These are phyloP conservation scores for Sinosuthora webbiana DNA, from an alignment of 2,113 vertebrate genomes.

Conservation along the genomic window DNA sequence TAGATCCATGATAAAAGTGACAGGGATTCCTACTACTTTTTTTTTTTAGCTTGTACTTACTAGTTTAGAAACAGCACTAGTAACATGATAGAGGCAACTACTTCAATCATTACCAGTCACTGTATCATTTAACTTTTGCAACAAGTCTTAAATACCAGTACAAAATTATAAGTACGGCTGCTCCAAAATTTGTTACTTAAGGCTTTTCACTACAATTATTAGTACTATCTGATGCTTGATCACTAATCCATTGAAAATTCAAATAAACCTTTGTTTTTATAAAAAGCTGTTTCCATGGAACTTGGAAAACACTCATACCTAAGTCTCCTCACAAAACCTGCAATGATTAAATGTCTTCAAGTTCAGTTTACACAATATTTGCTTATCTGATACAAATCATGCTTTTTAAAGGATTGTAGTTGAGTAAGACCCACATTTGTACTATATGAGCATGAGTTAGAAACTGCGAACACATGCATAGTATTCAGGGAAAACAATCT, in stretches of 20 bases:
- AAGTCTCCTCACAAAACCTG: neutral
- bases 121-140: slow-evolving; percentile 65
- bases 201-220: slow-evolving; percentile 77
- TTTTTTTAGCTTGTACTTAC: slow-evolving; percentile 49
- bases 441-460: slow-evolving; percentile 38
- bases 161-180: slow-evolving; percentile 62
- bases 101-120: slow-evolving; percentile 51
- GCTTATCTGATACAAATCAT: slow-evolving; percentile 48
- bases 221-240: slow-evolving; percentile 11
- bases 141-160: slow-evolving; percentile 64
- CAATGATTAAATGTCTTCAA: slow-evolving; percentile 9
- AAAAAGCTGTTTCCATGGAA: slow-evolving; percentile 67
- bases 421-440: slow-evolving; percentile 23
- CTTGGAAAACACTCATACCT: slow-evolving; percentile 44
- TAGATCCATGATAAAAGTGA: slow-evolving; percentile 58
- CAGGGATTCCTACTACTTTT: neutral
- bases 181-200: slow-evolving; percentile 73
- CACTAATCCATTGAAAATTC: slow-evolving; percentile 38
- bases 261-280: slow-evolving; percentile 34
- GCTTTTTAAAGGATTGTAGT: slow-evolving; percentile 54
- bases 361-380: neutral
- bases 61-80: slow-evolving; percentile 52
- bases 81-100: slow-evolving; percentile 38
- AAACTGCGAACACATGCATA: slow-evolving; percentile 47
- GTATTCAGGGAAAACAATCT: slow-evolving; percentile 43